Evolutionary conservation across 2,797 vertebrate genomes (phyloP), one percentile per base, ranked within the genome.

Genomic region (Apodemus agrarius): DNA sequence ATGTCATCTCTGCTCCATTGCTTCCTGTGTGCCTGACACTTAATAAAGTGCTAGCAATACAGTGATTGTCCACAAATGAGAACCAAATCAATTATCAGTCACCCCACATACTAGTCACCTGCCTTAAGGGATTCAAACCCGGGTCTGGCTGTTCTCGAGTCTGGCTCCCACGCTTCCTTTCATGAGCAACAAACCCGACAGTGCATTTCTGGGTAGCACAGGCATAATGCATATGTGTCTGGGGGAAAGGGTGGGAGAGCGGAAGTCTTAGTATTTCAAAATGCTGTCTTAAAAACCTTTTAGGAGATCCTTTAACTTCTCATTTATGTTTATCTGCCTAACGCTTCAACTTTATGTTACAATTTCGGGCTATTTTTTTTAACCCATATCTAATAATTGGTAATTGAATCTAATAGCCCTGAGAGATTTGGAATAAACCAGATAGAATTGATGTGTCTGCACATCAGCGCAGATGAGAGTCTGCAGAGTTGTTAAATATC

Each of bases 401-500:
- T 88, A 80, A 95, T 59, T 91, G 87, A 76, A 91, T 93, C 80
- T 97, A 90, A 93, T 88, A 96, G 91, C 31, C 78, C 80, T 46
- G 59, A 90, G 81, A 92, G 78, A 94, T 83, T 65, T 84, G 40
- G 34, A 49, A 79, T 90, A 94, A 96, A 83, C 75, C 61, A 93
- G 76, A 90, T 80, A 96, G 67, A 89, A 91, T 43, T 85, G 65
- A 79, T 79, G 43, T 90, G 52, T 49, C 34, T 94, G 79, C 52
- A 37, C 0, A 69, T 82, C 89, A 72, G 17, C 57, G 37, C 69
- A 72, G 69, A 21, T 37, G 69, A 37, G 87, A 63, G 31, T 92
- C 67, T 79, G 34, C 46, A 76, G 82, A 22, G 43, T 87, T 84
- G 75, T 10, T 0, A 43, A 88, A 84, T 75, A 61, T 89, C 85